Percentiles rank a stretch among this genome's conserved stretches.
Conservation (phyloP, 92 coral and sea anemone genomes). For the Chrysogorgia sp. region DNA sequence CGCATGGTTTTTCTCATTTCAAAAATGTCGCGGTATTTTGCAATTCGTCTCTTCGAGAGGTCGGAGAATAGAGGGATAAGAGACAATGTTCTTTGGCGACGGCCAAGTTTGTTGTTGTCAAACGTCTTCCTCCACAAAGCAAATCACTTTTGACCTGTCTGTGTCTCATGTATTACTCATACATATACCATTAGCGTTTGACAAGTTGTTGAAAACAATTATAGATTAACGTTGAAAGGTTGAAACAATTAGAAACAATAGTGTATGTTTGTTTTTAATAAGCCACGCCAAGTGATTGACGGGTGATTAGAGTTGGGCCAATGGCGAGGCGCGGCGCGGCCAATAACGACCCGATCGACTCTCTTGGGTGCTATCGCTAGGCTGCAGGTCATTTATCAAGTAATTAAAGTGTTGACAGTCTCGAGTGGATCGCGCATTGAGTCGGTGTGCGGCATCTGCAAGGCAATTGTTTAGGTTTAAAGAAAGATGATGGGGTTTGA, state of each 20-base stretch:
- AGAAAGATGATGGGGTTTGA: conserved; percentile 35
- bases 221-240: conserved; percentile 50
- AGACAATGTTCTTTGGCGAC: neutral
- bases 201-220: conserved; percentile 52
- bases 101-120: neutral
- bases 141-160: conserved; percentile 34
- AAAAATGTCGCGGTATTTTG: too few relatives aligned
- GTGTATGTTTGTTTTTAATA: conserved; percentile 46
- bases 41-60: neutral
- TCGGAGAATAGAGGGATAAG: too few relatives aligned
- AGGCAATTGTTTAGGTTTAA: conserved; percentile 45
- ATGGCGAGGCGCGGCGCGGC: neutral
- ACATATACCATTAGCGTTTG: conserved; percentile 39
- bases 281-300: conserved; percentile 42
- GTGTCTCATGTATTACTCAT: conserved; percentile 24
- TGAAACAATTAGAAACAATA: conserved; percentile 50
- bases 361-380: conserved; percentile 12
- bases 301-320: conserved; percentile 11
- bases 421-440: conserved; percentile 41
- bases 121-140: neutral
- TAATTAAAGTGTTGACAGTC: conserved; percentile 51
- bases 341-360: neutral
- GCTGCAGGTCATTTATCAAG: conserved; percentile 45
- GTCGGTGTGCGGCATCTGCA: conserved; percentile 31
- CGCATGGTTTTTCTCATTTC: too few relatives aligned